Percentiles rank a stretch among this genome's conserved stretches.
phyloP scores from a whole-genome alignment of 2,113 vertebrate genomes.

The Rhinopomastus cyanomelas region DNA sequence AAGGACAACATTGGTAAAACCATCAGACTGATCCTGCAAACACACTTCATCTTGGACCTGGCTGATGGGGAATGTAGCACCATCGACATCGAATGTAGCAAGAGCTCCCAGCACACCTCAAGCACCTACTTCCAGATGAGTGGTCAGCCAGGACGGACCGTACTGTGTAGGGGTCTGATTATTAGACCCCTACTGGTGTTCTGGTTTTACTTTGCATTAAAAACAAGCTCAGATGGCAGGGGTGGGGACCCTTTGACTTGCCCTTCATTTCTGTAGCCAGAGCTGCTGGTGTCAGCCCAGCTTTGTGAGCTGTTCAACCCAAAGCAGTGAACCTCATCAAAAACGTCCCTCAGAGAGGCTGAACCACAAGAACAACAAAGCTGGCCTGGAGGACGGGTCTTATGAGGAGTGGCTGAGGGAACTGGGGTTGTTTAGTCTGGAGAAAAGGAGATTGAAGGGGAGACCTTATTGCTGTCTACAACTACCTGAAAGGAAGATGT shows the following conservation, averaged over 20 bases:
- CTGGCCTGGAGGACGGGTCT: too few species aligned
- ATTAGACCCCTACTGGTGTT: background rate
- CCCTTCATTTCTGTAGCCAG: background rate
- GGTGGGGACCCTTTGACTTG: background rate
- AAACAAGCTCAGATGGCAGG: rapidly evolving
- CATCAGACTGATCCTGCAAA: background rate
- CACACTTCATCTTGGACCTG: background rate
- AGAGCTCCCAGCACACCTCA: background rate
- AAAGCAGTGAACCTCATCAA: background rate
- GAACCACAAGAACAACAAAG: background rate
- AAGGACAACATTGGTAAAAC: background rate
- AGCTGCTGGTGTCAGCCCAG: background rate
- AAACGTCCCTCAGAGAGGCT: background rate
- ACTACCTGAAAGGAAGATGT: too few species aligned
- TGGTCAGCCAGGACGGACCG: background rate
- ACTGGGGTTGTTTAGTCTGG: too few species aligned
- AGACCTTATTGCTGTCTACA: too few species aligned
- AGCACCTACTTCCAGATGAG: conserved; percentile 22
- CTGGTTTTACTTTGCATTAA: conserved; percentile 4
- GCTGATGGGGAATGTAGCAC: conserved; percentile 33
- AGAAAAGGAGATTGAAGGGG: too few species aligned
- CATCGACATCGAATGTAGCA: background rate
- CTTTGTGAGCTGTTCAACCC: background rate
- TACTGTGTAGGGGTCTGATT: background rate
- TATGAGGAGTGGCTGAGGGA: too few species aligned